Conservation (phyloP, 2,888 invertebrate species). For the Graphium colonna region DNA sequence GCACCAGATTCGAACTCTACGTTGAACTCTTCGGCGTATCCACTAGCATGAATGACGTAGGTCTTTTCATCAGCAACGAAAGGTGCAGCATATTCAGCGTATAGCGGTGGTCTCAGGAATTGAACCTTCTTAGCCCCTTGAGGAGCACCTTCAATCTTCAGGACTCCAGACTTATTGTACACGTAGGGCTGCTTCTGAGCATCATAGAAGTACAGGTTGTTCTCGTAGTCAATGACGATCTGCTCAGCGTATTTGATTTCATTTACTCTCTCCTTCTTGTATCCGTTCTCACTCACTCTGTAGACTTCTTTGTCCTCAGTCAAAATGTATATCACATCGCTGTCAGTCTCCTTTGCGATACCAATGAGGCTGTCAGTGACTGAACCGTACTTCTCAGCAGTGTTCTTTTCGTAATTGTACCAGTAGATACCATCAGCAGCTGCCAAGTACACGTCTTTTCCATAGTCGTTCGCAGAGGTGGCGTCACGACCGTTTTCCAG, state of each 20-base stretch:
- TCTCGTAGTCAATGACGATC: constrained; percentile 48
- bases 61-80: constrained; percentile 40
- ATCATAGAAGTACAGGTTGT: constrained; percentile 52
- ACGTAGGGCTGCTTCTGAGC: constrained; percentile 45
- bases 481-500: constrained; percentile 28
- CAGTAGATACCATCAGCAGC: constrained; percentile 31
- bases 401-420: constrained; percentile 23
- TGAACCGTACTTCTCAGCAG: constrained; percentile 34
- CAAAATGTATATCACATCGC: constrained; percentile 48
- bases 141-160: constrained; percentile 49
- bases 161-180: constrained; percentile 36
- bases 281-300: constrained; percentile 53
- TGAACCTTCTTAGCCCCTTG: constrained; percentile 34
- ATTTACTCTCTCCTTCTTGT: constrained; percentile 43
- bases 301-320: constrained; percentile 48
- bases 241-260: constrained; percentile 45
- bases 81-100: constrained; percentile 40
- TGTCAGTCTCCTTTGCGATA: constrained; percentile 27
- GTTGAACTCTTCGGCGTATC: constrained; percentile 34
- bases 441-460: constrained; percentile 25
- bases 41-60: constrained; percentile 46
- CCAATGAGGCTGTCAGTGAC: constrained; percentile 33
- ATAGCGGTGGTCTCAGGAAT: constrained; percentile 47
- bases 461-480: constrained; percentile 25
- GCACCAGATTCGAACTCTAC: constrained; percentile 36